Evolutionary conservation across 2,113 vertebrate genomes (phyloP).

Genomic region (Nestor notabilis): DNA sequence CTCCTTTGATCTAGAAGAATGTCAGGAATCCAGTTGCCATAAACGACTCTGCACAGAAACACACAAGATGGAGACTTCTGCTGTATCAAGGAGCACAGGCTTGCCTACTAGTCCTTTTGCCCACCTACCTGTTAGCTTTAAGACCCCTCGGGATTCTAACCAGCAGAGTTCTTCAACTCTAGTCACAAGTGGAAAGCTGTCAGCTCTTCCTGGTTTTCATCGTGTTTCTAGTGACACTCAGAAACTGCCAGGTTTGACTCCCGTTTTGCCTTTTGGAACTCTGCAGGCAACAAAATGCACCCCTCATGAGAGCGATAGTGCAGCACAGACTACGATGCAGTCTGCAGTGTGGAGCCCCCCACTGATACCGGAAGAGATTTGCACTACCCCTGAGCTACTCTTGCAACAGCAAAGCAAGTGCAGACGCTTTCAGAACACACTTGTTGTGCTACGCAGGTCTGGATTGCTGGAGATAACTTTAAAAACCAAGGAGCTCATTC

Average conservation of each 20-base stretch:
- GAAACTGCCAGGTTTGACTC: slow-evolving; percentile 63
- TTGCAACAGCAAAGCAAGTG: slow-evolving; percentile 74
- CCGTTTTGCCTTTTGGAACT: slow-evolving; percentile 68
- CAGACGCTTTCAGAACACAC: slow-evolving; percentile 89
- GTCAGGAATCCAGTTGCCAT: slow-evolving; percentile 25
- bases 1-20: slow-evolving; percentile 57
- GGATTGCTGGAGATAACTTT: slow-evolving; percentile 90
- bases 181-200: slow-evolving; percentile 58
- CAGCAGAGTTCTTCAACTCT: slow-evolving; percentile 60
- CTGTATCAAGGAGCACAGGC: slow-evolving; percentile 9
- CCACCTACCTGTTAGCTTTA: slow-evolving; percentile 45
- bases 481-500: slow-evolving; percentile 92
- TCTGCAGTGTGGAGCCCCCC: slow-evolving; percentile 58
- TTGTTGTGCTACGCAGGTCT: slow-evolving; percentile 85
- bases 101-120: slow-evolving; percentile 13
- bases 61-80: slow-evolving; percentile 38
- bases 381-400: slow-evolving; percentile 57
- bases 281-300: slow-evolving; percentile 62
- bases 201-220: slow-evolving; percentile 31
- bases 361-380: slow-evolving; percentile 56
- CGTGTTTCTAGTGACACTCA: slow-evolving; percentile 23
- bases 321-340: background rate
- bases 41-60: slow-evolving; percentile 69
- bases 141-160: slow-evolving; percentile 58
- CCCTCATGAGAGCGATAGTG: slow-evolving; percentile 39